phyloP scores from a whole-genome alignment of 2,113 vertebrate genomes.

The Nerophis lumbriciformis region DNA sequence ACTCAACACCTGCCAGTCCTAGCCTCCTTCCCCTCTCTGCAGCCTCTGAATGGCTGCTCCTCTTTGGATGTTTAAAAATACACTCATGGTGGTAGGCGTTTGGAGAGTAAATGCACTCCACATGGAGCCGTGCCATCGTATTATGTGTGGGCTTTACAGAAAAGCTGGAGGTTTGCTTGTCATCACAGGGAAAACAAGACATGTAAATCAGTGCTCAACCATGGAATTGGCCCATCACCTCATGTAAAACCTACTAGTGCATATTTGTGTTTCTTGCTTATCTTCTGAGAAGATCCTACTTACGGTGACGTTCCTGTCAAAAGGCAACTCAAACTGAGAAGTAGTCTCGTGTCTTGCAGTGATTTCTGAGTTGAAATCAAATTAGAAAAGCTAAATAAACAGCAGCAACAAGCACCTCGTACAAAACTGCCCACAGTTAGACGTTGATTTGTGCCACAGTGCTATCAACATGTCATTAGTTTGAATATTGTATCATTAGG shows the following conservation, averaged over 20 bases:
- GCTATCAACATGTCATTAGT: no score
- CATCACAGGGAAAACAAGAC: neutral
- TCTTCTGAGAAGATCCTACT: neutral
- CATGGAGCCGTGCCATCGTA: conserved; percentile 19
- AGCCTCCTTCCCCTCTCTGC: conserved; percentile 37
- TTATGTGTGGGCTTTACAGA: conserved; percentile 25
- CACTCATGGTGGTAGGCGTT: conserved; percentile 44
- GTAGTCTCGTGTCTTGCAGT: no score
- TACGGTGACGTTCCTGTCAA: neutral
- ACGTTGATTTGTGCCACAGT: conserved; percentile 4
- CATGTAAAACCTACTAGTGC: neutral
- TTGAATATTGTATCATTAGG: no score
- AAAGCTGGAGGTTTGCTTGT: neutral
- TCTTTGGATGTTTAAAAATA: conserved; percentile 45
- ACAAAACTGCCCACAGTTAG: neutral
- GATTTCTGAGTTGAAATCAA: no score
- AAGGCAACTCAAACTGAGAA: neutral
- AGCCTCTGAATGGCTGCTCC: conserved; percentile 38
- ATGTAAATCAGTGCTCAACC: neutral
- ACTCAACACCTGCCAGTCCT: conserved; percentile 54
- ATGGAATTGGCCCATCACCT: neutral
- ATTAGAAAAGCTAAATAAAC: neutral
- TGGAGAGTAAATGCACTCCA: conserved; percentile 23
- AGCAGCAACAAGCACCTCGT: neutral
- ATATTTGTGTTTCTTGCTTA: neutral